Evolutionary conservation across 2,797 vertebrate genomes (phyloP).

Genomic region (Rhynchotus rufescens): DNA sequence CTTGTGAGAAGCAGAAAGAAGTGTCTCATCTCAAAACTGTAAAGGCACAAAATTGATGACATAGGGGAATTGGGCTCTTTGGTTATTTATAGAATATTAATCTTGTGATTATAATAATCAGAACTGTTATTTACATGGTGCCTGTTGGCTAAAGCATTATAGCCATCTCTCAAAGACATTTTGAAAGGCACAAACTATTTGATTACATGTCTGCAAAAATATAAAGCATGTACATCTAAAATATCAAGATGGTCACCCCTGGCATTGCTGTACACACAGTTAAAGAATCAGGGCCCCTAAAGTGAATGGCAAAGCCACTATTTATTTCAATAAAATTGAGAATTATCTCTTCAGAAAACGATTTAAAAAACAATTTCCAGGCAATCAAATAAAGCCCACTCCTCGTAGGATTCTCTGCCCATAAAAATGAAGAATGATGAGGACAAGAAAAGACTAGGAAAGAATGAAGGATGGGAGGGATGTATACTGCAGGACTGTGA

Average conservation of each 20-base stretch:
- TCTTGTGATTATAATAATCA: slow-evolving; percentile 37
- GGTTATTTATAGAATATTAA: slow-evolving; percentile 33
- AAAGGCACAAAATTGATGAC: slow-evolving; percentile 3
- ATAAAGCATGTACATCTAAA: background rate
- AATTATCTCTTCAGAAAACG: rapidly evolving
- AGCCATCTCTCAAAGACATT: slow-evolving; percentile 11
- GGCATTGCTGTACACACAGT: background rate
- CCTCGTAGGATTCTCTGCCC: background rate
- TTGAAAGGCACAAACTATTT: slow-evolving; percentile 14
- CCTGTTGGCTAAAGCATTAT: slow-evolving; percentile 27
- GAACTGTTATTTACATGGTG: slow-evolving; percentile 36
- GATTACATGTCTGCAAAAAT: background rate
- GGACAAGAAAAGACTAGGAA: background rate
- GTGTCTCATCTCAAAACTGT: background rate
- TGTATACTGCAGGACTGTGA: background rate
- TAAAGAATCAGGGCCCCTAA: background rate
- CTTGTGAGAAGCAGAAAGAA: background rate
- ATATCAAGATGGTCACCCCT: background rate
- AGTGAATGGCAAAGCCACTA: background rate
- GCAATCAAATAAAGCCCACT: background rate
- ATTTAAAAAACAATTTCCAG: background rate
- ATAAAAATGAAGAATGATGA: background rate
- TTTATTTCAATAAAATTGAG: background rate
- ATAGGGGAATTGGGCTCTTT: background rate
- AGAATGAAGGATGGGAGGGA: background rate